Evolutionary conservation across 2,888 invertebrate species (phyloP).

Genomic region (Harpagoxenus sublaevis): DNA sequence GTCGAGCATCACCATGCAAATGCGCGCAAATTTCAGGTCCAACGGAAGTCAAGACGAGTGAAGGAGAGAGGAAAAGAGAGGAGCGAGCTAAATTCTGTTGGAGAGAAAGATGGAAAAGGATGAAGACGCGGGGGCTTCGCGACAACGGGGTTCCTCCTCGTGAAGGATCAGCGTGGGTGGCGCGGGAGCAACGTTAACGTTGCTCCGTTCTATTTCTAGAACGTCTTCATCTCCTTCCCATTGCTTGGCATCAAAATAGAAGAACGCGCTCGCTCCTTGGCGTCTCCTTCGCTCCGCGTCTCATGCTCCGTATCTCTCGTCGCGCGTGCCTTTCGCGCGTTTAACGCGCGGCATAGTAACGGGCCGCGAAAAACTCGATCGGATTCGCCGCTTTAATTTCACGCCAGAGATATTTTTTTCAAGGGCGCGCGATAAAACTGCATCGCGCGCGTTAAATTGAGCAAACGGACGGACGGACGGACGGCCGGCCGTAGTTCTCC

Average conservation of each 20-base stretch:
- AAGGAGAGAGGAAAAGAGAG: neutral
- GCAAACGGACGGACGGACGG: neutral
- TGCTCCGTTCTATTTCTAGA: constrained; percentile 41
- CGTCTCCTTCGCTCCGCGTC: neutral
- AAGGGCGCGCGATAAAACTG: constrained; percentile 2
- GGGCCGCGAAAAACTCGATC: neutral
- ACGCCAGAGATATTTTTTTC: constrained; percentile 1
- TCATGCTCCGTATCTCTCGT: constrained; percentile 12
- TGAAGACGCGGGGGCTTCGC: neutral
- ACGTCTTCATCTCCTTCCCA: constrained; percentile 9
- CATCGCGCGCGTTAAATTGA: constrained; percentile 7
- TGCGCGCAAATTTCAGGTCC: constrained; percentile 24
- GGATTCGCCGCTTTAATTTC: constrained; percentile 16
- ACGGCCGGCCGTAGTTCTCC: neutral
- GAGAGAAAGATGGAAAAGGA: constrained; percentile 7
- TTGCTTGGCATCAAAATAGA: constrained; percentile 38
- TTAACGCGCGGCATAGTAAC: neutral
- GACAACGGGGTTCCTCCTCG: neutral
- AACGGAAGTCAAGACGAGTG: neutral
- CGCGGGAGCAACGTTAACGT: neutral
- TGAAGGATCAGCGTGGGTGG: constrained; percentile 45
- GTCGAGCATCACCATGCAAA: constrained; percentile 18
- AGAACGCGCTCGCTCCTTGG: neutral
- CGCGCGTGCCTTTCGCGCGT: neutral
- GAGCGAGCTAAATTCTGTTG: neutral